A percentile compares a stretch with the other conserved stretches of the same genome.
Conservation (phyloP, 2,797 vertebrate species). For the Allobates femoralis region DNA sequence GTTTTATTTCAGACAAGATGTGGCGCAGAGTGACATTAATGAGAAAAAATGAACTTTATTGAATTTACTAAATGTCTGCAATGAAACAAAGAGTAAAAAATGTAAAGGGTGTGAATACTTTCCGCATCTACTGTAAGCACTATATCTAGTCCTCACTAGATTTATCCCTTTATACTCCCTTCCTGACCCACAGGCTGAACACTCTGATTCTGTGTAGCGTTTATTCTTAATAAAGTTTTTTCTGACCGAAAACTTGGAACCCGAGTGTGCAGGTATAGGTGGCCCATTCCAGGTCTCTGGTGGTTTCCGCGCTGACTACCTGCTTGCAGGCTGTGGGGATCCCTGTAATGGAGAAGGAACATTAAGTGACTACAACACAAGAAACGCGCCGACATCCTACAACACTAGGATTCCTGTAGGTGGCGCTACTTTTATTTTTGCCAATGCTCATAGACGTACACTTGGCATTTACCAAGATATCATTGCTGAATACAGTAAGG, state of each 20-base stretch:
- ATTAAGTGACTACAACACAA: background rate
- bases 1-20: too few relatives aligned
- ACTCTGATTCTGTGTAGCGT: background rate
- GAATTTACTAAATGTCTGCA: too few relatives aligned
- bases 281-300: slow-evolving; percentile 91
- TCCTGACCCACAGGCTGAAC: background rate
- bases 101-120: too few relatives aligned
- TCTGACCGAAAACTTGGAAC: slow-evolving; percentile 95
- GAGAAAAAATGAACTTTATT: too few relatives aligned
- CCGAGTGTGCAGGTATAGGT: slow-evolving; percentile 92
- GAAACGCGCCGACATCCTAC: background rate
- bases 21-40: too few relatives aligned
- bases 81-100: too few relatives aligned
- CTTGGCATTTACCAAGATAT: background rate
- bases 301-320: slow-evolving; percentile 94
- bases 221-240: background rate
- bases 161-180: background rate
- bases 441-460: too few relatives aligned
- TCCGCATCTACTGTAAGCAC: too few relatives aligned
- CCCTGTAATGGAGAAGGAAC: slow-evolving; percentile 76
- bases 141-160: background rate
- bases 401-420: background rate
- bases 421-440: background rate
- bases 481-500: too few relatives aligned
- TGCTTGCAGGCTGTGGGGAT: slow-evolving; percentile 96